Evolutionary conservation across 2,113 vertebrate species (phyloP), one percentile per base, ranked within the genome.

Genomic region (Cebus imitator): DNA sequence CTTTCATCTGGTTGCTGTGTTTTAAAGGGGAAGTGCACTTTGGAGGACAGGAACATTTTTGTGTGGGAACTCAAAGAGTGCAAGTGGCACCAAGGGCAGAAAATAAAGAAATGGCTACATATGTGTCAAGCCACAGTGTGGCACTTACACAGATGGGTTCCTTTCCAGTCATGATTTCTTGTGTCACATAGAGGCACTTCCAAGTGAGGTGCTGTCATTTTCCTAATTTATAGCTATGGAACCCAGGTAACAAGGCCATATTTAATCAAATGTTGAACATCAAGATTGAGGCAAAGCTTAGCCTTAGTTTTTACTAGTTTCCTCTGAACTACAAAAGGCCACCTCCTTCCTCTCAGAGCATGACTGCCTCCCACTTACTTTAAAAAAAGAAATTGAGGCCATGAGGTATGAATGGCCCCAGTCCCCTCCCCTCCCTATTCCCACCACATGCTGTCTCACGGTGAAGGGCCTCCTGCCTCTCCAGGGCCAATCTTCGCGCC

Each of bases 1-100:
- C 21, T 10, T 32, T 79, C 2, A 37, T 43, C 20, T 87, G 27
- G 88, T 97, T 90, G n/a, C 23, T 92, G 2, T 96, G 32, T 93
- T 86, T 82, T 50, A 73, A 90, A 99, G 99, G 99, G 86, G 50
- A 52, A 94, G 89, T 99, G 18, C 97, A 96, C 0, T n/a, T 99
- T 8, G 98, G 99, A n/a, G 99, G 99, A 45, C 99, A 99, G 97
- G 98, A 99, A 76, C 98, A 99, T 97, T 99, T 99, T 98, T 99
- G 99, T 87, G 98, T 99, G 98, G 99, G 99, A 98, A 99, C 99
- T 27, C 99, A 99, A 75, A 99, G 98, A 87, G 97, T 99, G 79
- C 96, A 99, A 96, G 98, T 99, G 9, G 96, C 99, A 86, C 99
- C 99, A 13, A 98, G 98, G 2, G 20, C 8, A 37, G 98, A 99